Evolutionary conservation across 2,797 vertebrate genomes (phyloP).

Genomic region (Hippoglossus hippoglossus): DNA sequence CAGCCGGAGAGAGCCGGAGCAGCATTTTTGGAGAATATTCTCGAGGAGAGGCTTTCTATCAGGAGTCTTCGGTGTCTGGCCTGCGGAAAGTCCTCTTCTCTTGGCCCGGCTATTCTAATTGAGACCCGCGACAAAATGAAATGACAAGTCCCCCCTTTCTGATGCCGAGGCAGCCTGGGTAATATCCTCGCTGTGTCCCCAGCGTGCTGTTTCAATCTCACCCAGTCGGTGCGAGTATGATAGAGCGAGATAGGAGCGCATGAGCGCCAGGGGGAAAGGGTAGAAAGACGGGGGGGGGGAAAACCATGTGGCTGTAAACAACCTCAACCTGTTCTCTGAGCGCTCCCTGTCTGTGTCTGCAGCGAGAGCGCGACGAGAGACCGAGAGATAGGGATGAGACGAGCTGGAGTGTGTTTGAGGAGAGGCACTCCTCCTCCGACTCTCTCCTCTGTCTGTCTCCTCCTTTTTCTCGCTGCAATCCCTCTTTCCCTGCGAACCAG

Average conservation of each 20-base stretch:
- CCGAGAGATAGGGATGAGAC: conserved; percentile 56
- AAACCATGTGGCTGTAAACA: conserved; percentile 61
- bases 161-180: conserved; percentile 56
- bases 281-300: neutral
- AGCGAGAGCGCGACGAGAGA: conserved; percentile 25
- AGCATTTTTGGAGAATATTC: conserved; percentile 38
- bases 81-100: conserved; percentile 26
- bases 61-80: conserved; percentile 20
- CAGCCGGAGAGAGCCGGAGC: conserved; percentile 4
- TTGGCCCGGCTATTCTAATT: conserved; percentile 55
- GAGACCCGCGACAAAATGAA: conserved; percentile 61
- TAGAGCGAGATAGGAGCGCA: conserved; percentile 55
- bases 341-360: conserved; percentile 29
- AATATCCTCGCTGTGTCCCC: conserved; percentile 65
- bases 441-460: conserved; percentile 53
- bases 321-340: conserved; percentile 61
- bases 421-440: conserved; percentile 56
- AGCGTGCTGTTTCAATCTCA: conserved; percentile 67
- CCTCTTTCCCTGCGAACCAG: conserved; percentile 53
- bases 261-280: conserved; percentile 15
- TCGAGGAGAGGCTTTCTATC: conserved; percentile 47
- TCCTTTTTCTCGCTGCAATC: conserved; percentile 48
- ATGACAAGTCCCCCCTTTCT: conserved; percentile 32
- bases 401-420: conserved; percentile 61
- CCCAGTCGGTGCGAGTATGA: conserved; percentile 51